These are phyloP conservation scores for Hypomecis atomaria DNA, from an alignment of 2,888 invertebrate species.

Conservation along the genomic window DNA sequence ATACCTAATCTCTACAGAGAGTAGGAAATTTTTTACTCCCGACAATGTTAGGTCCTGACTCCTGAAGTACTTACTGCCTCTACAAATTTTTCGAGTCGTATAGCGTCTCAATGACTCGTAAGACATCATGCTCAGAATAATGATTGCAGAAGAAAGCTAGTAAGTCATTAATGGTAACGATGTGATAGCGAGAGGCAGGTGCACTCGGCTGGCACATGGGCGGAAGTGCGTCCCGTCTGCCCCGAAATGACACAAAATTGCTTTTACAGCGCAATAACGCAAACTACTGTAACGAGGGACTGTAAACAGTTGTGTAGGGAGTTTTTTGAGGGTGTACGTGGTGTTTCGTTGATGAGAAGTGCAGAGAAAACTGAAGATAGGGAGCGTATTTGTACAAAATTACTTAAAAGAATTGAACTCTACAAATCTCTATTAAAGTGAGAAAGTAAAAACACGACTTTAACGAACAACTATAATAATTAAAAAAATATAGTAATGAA, in stretches of 20 bases:
- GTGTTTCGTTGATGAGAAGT: background rate
- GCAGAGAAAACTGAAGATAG: background rate
- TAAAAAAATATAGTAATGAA: too few relatives aligned
- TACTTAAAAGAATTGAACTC: too few relatives aligned
- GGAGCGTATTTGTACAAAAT: background rate
- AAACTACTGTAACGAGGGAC: constrained; percentile 15
- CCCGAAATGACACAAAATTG: constrained; percentile 26
- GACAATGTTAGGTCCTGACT: too few relatives aligned
- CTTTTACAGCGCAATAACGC: constrained; percentile 28
- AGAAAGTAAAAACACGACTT: too few relatives aligned
- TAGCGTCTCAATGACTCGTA: too few relatives aligned
- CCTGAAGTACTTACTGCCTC: too few relatives aligned
- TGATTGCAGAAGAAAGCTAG: background rate
- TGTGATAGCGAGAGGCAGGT: constrained; percentile 25
- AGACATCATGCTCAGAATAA: background rate
- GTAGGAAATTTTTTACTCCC: too few relatives aligned
- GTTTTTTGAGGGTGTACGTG: background rate
- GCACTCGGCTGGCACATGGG: constrained; percentile 19
- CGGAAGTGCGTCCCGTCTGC: constrained; percentile 29
- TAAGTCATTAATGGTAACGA: constrained; percentile 19
- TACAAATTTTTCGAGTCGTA: too few relatives aligned
- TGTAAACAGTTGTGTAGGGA: background rate
- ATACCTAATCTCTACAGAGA: too few relatives aligned
- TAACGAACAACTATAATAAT: too few relatives aligned
- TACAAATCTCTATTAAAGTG: too few relatives aligned